phyloP scores from a whole-genome alignment of 2,888 invertebrate species.

The Protonemura montana region DNA sequence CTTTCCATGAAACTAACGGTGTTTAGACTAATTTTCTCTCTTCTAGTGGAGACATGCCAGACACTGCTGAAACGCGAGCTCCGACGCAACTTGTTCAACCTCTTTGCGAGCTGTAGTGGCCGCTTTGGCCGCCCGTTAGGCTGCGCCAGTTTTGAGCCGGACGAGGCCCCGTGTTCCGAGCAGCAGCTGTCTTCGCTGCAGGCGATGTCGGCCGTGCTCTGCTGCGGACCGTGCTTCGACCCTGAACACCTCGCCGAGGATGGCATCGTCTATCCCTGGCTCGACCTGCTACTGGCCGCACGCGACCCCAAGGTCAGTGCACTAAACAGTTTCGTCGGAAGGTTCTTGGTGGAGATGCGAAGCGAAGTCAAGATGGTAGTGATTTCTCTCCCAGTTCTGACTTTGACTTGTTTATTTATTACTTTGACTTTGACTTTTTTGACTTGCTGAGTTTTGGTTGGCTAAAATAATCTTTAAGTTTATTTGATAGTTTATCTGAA shows the following conservation, averaged over 20 bases:
- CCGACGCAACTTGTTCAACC: slow-evolving; percentile 84
- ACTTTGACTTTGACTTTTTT: too few species aligned
- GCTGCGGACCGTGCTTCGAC: slow-evolving; percentile 96
- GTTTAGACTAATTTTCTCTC: slow-evolving; percentile 39
- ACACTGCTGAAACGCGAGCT: slow-evolving; percentile 87
- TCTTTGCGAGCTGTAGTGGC: slow-evolving; percentile 96
- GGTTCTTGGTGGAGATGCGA: background rate
- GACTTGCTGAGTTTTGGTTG: too few species aligned
- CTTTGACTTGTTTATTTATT: too few species aligned
- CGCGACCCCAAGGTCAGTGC: slow-evolving; percentile 79
- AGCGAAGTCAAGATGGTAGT: background rate
- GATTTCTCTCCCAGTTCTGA: background rate
- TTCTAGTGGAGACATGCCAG: slow-evolving; percentile 84
- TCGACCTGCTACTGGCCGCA: slow-evolving; percentile 88
- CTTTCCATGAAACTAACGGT: background rate
- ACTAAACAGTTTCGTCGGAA: background rate
- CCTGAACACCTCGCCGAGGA: slow-evolving; percentile 85
- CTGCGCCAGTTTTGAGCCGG: slow-evolving; percentile 36
- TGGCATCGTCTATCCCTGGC: slow-evolving; percentile 91
- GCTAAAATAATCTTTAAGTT: too few species aligned
- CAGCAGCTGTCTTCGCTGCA: slow-evolving; percentile 70
- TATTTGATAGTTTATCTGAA: too few species aligned
- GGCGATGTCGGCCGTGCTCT: slow-evolving; percentile 94
- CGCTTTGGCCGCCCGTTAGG: slow-evolving; percentile 76
- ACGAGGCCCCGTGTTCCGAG: slow-evolving; percentile 56